A percentile compares a stretch with the other conserved stretches of the same genome.
Evolutionary conservation across 2,888 invertebrate genomes (phyloP).

Genomic region (Thumatha senex): DNA sequence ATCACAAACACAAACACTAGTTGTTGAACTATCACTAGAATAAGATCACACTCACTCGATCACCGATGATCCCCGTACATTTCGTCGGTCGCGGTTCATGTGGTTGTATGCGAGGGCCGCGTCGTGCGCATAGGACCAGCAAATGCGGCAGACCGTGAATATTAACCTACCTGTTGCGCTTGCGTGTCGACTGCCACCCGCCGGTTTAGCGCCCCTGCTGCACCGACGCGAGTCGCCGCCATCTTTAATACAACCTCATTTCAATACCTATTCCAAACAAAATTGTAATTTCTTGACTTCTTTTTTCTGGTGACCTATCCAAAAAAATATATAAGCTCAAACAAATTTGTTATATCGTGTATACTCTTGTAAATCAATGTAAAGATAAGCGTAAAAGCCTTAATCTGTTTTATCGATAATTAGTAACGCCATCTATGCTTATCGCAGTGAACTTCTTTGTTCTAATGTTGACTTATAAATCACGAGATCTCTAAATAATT

Average conservation of each 20-base stretch:
- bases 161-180: conserved; percentile 81
- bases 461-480: conserved; percentile 6
- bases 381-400: conserved; percentile 53
- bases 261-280: neutral
- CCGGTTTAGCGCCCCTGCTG: conserved; percentile 61
- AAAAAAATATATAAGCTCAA: neutral
- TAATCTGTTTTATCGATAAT: conserved; percentile 52
- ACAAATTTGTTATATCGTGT: neutral
- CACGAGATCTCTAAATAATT: conserved; percentile 11
- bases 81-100: conserved; percentile 57
- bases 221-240: conserved; percentile 65
- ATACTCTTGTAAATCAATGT: neutral
- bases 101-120: conserved; percentile 61
- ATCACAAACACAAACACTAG: conserved; percentile 62
- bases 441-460: neutral
- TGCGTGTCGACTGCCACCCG: conserved; percentile 71
- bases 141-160: conserved; percentile 80
- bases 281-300: neutral
- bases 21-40: conserved; percentile 58
- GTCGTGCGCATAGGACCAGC: conserved; percentile 73
- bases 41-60: conserved; percentile 68
- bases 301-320: neutral
- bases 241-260: conserved; percentile 58
- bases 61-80: conserved; percentile 71
- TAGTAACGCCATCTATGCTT: conserved; percentile 50